Evolutionary conservation across 23 tunicate genomes (phyloP), one percentile per base, ranked within the genome.

Genomic region (Trididemnum clinides): DNA sequence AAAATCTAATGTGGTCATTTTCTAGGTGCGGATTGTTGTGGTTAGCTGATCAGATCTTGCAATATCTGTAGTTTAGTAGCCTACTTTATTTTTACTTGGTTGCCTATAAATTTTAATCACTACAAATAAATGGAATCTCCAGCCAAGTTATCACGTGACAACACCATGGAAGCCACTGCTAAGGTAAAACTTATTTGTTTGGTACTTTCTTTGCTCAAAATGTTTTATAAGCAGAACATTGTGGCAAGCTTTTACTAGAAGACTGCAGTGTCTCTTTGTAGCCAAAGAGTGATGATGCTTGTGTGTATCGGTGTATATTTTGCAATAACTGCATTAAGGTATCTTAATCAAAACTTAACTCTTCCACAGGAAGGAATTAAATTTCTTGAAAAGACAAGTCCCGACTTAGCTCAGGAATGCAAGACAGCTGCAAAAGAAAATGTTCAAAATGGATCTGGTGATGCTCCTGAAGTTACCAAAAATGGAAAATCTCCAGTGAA

Each of bases 141-240:
- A 10, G 25, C 66, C 20, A 59, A 59, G 22, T 28, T 59, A 19
- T 25, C 66, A 33, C 57, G 92, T 28, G 92, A 88, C 50, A 88
- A 88, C 64, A 88, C 92, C 0, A 88, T 88, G 92, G 87, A 84
- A 34, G 83, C 86, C 21, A 88, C 92, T 31, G 92, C 92, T 3
- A 72, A 88, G 84, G 92, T 82, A 50, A 51, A 74, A 65, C 54
- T 15, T 44, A 10, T 44, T 44, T 44, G n/a, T n/a, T n/a, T n/a
- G n/a, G n/a, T 31, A 1, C 10, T 49, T 49, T 49, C 10, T 49
- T 49, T 10, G 15, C 54, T 49, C 10, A 49, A 10, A 49, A 49
- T 10, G 15, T 49, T 49, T 10, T 49, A 49, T 10, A 15, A 10
- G 10, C n/a, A n/a, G n/a, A n/a, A n/a, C n/a, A n/a, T n/a, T n/a